A percentile compares a stretch with the other conserved stretches of the same genome.
These are phyloP conservation scores for Diglossa cyanea DNA, from an alignment of 2,797 vertebrate genomes.

Conservation along the genomic window DNA sequence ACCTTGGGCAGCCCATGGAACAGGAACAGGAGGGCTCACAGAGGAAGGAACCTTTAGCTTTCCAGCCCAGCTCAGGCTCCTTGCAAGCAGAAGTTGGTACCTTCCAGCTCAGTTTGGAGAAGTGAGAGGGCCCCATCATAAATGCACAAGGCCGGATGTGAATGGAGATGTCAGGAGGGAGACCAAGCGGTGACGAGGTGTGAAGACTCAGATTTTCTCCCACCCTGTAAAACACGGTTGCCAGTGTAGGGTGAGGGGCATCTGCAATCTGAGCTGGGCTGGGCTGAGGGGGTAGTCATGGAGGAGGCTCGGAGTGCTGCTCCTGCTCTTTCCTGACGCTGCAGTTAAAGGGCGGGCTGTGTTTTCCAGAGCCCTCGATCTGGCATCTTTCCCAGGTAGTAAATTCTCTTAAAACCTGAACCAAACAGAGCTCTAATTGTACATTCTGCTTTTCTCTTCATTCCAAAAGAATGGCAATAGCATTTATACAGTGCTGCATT, in stretches of 20 bases:
- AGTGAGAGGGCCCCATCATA: neutral
- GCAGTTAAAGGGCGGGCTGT: neutral
- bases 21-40: neutral
- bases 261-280: neutral
- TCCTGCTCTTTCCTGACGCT: neutral
- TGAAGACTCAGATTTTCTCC: neutral
- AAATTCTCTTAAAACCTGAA: constrained; percentile 30
- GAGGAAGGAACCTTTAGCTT: neutral
- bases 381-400: constrained; percentile 22
- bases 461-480: neutral
- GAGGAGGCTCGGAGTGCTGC: neutral
- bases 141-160: neutral
- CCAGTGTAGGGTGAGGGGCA: neutral
- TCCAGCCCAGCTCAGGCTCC: neutral
- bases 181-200: neutral
- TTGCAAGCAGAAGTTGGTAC: neutral
- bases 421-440: constrained; percentile 40
- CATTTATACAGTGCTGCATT: neutral
- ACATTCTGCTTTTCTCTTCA: constrained; percentile 49
- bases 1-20: rapidly evolving
- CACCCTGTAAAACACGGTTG: neutral
- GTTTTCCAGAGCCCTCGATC: neutral
- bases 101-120: neutral
- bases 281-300: neutral
- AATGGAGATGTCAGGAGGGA: neutral